phyloP scores from a whole-genome alignment of 1,140 invertebrate genomes.

The Oscheius sp. region DNA sequence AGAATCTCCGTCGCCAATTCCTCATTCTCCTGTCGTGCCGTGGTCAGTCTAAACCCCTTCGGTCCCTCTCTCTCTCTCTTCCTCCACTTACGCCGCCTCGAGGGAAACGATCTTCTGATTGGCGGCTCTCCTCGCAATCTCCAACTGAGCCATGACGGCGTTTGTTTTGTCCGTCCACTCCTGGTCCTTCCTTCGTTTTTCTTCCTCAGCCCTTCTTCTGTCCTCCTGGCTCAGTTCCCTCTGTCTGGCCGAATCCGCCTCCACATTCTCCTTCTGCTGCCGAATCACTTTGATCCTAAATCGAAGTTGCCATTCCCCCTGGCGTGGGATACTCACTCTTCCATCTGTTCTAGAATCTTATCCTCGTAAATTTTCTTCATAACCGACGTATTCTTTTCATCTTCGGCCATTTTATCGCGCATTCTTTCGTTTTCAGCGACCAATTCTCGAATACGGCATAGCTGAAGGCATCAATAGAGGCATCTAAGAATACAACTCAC shows the following conservation, averaged over 20 bases:
- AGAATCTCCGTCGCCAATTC: constrained; percentile 1
- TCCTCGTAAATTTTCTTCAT: too few relatives aligned
- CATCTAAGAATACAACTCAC: not conserved
- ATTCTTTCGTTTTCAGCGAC: constrained; percentile 2
- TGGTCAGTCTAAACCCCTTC: not conserved
- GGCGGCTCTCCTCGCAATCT: not conserved
- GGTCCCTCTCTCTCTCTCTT: not conserved
- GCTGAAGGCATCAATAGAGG: too few relatives aligned
- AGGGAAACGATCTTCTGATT: not conserved
- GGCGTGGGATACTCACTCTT: too few relatives aligned
- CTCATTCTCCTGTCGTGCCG: not conserved
- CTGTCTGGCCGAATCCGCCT: not conserved
- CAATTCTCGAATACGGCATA: not conserved
- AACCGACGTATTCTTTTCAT: too few relatives aligned
- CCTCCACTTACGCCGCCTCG: too few relatives aligned
- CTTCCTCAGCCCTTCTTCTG: not conserved
- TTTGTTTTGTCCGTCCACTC: not conserved
- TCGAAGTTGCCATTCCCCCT: too few relatives aligned
- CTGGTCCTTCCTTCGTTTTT: not conserved
- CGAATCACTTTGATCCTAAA: too few relatives aligned
- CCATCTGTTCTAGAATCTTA: too few relatives aligned
- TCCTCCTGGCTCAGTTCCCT: not conserved
- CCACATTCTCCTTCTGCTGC: not conserved
- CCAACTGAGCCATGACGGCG: not conserved
- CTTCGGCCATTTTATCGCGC: not conserved